Base-by-base conservation (phyloP, 2,888 invertebrate genomes). In the Chaetoderma sp. region DNA sequence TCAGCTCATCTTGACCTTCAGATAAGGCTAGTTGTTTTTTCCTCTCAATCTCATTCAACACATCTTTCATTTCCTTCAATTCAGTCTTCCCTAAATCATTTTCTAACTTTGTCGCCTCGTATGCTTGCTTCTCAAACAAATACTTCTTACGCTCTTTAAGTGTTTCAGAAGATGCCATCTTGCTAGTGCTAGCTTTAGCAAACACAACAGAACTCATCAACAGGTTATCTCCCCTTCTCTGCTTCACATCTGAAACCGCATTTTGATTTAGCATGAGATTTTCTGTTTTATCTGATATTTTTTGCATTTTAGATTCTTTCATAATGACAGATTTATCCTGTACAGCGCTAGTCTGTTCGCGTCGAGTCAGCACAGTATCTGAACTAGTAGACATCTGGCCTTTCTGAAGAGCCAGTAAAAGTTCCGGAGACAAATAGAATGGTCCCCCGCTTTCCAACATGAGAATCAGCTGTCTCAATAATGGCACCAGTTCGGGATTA, bases 361-460 rank as follows among this genome's bases (percentile, higher is more conserved):
- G n/a, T n/a, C n/a, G n/a, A n/a, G n/a, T n/a, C n/a, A n/a, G n/a
- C n/a, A n/a, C n/a, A n/a, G n/a, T n/a, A n/a, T n/a, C n/a, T n/a
- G n/a, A n/a, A n/a, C n/a, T n/a, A n/a, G n/a, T n/a, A n/a, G n/a
- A n/a, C n/a, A n/a, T n/a, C n/a, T n/a, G n/a, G n/a, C n/a, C n/a
- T n/a, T n/a, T n/a, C n/a, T n/a, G n/a, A n/a, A n/a, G n/a, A n/a
- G n/a, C n/a, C n/a, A n/a, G n/a, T 57, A 82, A 64, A 21, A 82
- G 66, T 45, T 83, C 79, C 18, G 81, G 72, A 0, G 80, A 78
- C 60, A 83, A 66, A 45, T 75, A 75, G 72, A 83, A 83, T 2
- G 83, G 83, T 33, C 79, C 80, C 13, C 84, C 84, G 21, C 79
- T 74, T 67, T 84, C 81, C 36, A 84, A 69, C 76, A 84, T 71